Evolutionary conservation across 2,888 invertebrate genomes (phyloP).

Genomic region (Erebia aethiops): DNA sequence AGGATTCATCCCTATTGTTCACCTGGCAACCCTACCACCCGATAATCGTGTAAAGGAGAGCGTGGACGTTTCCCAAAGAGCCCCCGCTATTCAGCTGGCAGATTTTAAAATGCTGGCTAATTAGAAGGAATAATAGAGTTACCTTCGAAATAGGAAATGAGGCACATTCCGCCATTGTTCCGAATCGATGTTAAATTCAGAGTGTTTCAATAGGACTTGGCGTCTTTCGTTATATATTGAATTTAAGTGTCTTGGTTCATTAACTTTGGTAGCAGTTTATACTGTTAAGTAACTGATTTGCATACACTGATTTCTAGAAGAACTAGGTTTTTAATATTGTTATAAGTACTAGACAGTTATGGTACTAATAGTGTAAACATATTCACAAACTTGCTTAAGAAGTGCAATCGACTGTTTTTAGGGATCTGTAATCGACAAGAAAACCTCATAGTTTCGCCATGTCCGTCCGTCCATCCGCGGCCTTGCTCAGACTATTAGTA

Average conservation of each 20-base stretch:
- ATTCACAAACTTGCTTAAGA: too few species aligned
- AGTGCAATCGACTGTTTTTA: too few species aligned
- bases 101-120: slow-evolving; percentile 51
- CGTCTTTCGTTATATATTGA: slow-evolving; percentile 12
- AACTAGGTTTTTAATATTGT: too few species aligned
- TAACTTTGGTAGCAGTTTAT: neutral
- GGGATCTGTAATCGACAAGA: too few species aligned
- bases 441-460: too few species aligned
- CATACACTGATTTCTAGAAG: too few species aligned
- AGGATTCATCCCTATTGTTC: too few species aligned
- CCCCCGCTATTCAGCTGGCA: slow-evolving; percentile 44
- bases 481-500: too few species aligned
- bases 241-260: slow-evolving; percentile 1
- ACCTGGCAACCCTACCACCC: slow-evolving; percentile 31
- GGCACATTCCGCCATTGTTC: slow-evolving; percentile 35
- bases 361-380: too few species aligned
- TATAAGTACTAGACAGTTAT: too few species aligned
- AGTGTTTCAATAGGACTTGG: neutral
- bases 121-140: slow-evolving; percentile 48
- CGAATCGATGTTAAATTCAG: slow-evolving; percentile 16
- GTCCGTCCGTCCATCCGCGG: too few species aligned
- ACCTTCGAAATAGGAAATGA: slow-evolving; percentile 39
- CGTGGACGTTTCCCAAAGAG: slow-evolving; percentile 51
- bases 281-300: neutral
- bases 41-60: slow-evolving; percentile 52